These are phyloP conservation scores for Falco concolor DNA, from an alignment of 2,797 vertebrate genomes.

Conservation along the genomic window DNA sequence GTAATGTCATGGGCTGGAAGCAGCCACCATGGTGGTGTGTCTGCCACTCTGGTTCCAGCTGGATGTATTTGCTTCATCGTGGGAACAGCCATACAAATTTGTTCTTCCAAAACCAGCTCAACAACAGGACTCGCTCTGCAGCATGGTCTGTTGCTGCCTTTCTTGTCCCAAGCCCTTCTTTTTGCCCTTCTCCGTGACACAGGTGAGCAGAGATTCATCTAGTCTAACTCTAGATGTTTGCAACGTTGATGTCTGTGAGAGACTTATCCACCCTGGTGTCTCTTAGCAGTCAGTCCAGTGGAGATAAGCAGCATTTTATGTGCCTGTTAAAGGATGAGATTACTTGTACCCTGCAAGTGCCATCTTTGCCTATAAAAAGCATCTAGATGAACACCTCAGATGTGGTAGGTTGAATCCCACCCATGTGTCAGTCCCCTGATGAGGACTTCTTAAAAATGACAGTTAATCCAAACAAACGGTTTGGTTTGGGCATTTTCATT, in stretches of 20 bases:
- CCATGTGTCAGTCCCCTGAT: not conserved
- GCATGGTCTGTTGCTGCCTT: not conserved
- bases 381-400: not conserved
- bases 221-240: not conserved
- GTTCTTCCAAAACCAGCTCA: not conserved
- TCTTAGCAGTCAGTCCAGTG: not conserved
- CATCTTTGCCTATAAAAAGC: not conserved
- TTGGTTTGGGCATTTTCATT: not conserved
- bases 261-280: fast-evolving
- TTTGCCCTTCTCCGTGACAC: not conserved
- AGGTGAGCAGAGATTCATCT: not conserved
- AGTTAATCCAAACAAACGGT: not conserved
- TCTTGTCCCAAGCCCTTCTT: not conserved
- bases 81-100: not conserved
- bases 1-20: not conserved
- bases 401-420: not conserved
- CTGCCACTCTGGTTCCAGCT: not conserved
- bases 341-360: not conserved
- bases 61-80: not conserved
- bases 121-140: not conserved
- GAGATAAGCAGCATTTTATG: not conserved
- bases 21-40: not conserved
- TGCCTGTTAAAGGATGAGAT: not conserved
- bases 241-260: not conserved
- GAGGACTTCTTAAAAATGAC: not conserved